Evolutionary conservation across 2,113 vertebrate genomes (phyloP).

Genomic region (Hystrix brachyura): DNA sequence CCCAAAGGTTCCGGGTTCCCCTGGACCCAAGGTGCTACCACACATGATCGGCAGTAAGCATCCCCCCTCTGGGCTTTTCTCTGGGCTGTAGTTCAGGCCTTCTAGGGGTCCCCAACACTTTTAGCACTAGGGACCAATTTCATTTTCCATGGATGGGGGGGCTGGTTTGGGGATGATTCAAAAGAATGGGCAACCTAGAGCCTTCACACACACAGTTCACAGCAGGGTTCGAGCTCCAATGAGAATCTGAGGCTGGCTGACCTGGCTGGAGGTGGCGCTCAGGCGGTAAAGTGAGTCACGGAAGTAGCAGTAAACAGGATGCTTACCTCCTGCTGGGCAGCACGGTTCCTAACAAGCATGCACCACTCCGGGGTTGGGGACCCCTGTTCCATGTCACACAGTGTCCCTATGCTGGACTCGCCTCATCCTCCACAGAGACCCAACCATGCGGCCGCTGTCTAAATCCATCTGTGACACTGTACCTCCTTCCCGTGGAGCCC

Average conservation of each 20-base stretch:
- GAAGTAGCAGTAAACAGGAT: neutral
- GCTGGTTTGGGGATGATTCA: neutral
- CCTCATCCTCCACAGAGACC: neutral
- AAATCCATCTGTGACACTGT: neutral
- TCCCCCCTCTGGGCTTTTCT: neutral
- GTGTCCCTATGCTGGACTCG: neutral
- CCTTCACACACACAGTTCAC: neutral
- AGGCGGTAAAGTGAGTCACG: neutral
- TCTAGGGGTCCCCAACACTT: neutral
- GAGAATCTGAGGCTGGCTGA: neutral
- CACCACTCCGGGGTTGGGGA: neutral
- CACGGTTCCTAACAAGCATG: neutral
- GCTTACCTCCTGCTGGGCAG: neutral
- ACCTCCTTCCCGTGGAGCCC: accelerated
- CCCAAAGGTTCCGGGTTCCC: neutral
- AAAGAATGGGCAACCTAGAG: neutral
- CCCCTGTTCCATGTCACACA: accelerated
- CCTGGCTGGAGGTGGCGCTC: neutral
- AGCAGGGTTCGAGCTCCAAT: neutral
- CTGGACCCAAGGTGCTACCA: neutral
- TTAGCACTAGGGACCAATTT: neutral
- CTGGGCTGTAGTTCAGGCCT: neutral
- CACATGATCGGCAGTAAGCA: neutral
- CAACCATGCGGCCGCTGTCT: accelerated
- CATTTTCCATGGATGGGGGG: neutral